Evolutionary conservation across 1,140 invertebrate genomes (phyloP).

Genomic region (Drosophila rufa): DNA sequence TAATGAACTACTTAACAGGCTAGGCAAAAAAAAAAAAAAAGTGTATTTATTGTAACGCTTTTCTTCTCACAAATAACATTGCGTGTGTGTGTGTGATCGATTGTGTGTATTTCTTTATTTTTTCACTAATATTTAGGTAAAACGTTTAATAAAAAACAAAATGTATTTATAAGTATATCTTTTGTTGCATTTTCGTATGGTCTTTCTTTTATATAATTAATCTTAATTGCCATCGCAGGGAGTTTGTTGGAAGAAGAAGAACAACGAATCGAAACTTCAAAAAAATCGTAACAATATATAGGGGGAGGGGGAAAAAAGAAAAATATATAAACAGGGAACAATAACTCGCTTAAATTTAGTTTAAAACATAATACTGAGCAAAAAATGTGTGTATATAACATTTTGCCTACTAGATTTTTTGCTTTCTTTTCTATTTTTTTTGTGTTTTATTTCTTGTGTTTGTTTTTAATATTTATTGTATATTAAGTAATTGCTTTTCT

Average conservation of each 20-base stretch:
- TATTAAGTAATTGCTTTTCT: conserved; percentile 41
- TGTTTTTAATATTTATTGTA: conserved; percentile 24
- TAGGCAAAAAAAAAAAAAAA: conserved; percentile 68
- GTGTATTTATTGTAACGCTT: conserved; percentile 54
- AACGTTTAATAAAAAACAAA: conserved; percentile 69
- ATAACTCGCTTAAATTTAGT: conserved; percentile 82
- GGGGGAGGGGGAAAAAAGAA: conserved; percentile 24
- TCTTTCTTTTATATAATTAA: conserved; percentile 16
- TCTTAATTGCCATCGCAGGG: conserved; percentile 35
- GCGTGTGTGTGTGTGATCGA: conserved; percentile 33
- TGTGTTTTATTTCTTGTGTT: conserved; percentile 12
- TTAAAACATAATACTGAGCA: conserved; percentile 85
- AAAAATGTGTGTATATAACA: conserved; percentile 79
- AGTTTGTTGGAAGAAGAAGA: conserved; percentile 32
- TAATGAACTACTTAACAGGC: conserved; percentile 78
- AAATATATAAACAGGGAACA: conserved; percentile 74
- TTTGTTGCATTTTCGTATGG: conserved; percentile 32
- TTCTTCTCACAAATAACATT: conserved; percentile 42
- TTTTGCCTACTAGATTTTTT: conserved; percentile 74
- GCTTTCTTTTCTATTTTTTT: conserved; percentile 44
- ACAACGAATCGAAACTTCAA: conserved; percentile 36
- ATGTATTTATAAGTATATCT: conserved; percentile 51
- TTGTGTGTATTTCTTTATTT: conserved; percentile 24
- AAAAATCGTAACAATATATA: conserved; percentile 45
- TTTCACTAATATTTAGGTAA: conserved; percentile 58